phyloP scores from a whole-genome alignment of 2,888 invertebrate genomes.

The Meghimatium bilineatum region DNA sequence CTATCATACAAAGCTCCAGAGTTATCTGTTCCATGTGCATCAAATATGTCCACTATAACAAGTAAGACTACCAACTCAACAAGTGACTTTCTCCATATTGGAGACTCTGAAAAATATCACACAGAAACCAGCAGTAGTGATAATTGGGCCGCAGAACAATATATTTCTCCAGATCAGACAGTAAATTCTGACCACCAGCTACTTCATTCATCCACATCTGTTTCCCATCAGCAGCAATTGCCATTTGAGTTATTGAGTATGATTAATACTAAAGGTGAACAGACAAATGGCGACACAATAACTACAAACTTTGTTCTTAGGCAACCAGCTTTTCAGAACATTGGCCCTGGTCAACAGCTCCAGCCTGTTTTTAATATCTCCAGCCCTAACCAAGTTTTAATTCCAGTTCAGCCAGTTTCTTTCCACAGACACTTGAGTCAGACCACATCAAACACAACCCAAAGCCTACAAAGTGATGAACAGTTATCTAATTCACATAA shows the following conservation, averaged over 20 bases:
- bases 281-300: neutral
- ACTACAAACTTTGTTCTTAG: neutral
- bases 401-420: slow-evolving; percentile 26
- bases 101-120: neutral
- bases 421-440: slow-evolving; percentile 1
- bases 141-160: neutral
- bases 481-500: neutral
- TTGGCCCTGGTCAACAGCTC: neutral
- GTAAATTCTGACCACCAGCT: neutral
- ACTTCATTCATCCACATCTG: neutral
- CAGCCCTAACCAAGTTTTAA: neutral
- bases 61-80: neutral
- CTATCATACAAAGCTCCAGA: neutral
- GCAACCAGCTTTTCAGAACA: neutral
- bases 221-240: neutral
- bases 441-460: neutral
- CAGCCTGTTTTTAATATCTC: neutral
- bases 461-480: neutral
- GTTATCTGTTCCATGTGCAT: neutral
- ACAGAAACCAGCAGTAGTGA: neutral
- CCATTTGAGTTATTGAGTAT: neutral
- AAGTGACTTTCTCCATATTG: neutral
- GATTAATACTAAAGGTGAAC: neutral
- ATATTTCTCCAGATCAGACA: neutral
- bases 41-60: neutral